Evolutionary conservation across 2,888 invertebrate genomes (phyloP).

Genomic region (Pyrochroa serraticornis): DNA sequence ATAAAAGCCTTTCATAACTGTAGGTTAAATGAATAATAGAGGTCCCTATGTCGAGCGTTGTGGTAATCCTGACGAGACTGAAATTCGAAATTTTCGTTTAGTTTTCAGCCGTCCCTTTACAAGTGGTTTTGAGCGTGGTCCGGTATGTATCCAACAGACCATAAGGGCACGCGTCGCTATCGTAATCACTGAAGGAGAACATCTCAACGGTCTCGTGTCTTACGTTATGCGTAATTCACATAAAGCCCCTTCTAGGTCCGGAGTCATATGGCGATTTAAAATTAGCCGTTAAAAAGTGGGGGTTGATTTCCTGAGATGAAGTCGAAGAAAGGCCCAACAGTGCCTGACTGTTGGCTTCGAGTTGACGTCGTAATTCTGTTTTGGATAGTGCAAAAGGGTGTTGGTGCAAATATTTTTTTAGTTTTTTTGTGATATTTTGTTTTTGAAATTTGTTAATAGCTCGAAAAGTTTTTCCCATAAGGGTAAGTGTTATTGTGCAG

Average conservation of each 20-base stretch:
- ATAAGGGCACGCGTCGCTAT: constrained; percentile 50
- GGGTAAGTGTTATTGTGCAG: neutral
- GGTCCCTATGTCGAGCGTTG: no score
- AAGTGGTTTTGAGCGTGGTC: constrained; percentile 8
- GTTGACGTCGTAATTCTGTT: neutral
- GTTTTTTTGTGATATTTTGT: neutral
- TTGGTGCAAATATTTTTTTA: neutral
- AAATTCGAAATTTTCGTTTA: no score
- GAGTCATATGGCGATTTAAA: constrained; percentile 40
- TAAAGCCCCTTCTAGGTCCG: constrained; percentile 19
- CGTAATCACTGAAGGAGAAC: constrained; percentile 53
- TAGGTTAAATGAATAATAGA: no score
- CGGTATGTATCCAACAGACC: constrained; percentile 45
- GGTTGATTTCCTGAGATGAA: constrained; percentile 20
- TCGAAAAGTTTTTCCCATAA: neutral
- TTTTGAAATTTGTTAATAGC: neutral
- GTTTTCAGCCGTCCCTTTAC: no score
- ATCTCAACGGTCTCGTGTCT: constrained; percentile 56
- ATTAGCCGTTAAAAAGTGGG: constrained; percentile 50
- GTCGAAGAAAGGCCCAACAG: constrained; percentile 9
- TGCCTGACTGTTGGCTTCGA: neutral
- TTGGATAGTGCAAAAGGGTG: neutral
- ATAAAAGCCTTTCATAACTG: no score
- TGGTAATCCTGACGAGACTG: no score
- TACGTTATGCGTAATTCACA: constrained; percentile 35